Conservation (phyloP, 2,888 invertebrate species). For the Helleia helle region DNA sequence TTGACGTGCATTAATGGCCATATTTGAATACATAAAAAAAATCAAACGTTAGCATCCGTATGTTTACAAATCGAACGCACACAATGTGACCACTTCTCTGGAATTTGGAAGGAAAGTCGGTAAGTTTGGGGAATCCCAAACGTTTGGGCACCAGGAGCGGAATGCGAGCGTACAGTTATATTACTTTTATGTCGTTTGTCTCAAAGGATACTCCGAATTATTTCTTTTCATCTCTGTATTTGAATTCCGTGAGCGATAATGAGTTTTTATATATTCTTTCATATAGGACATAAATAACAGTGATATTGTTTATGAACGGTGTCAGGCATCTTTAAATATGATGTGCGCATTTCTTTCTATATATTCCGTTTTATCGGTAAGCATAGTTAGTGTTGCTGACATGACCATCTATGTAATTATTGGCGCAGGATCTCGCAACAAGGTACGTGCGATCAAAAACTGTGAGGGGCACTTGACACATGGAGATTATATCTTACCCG, state of each 20-base stretch:
- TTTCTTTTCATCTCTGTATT: constrained; percentile 3
- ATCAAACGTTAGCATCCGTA: constrained; percentile 8
- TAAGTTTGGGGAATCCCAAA: constrained; percentile 38
- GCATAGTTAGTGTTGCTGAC: too few species aligned
- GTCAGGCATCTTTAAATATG: too few species aligned
- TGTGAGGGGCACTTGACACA: too few species aligned
- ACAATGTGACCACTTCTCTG: constrained; percentile 32
- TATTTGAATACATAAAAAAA: not conserved
- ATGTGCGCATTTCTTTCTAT: too few species aligned
- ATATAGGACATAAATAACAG: not conserved
- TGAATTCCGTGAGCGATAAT: not conserved
- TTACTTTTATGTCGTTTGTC: constrained; percentile 47
- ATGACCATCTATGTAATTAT: too few species aligned
- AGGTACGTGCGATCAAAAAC: too few species aligned
- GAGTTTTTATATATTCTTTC: not conserved
- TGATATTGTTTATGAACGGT: too few species aligned
- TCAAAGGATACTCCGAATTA: constrained; percentile 20
- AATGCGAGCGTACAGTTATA: constrained; percentile 45
- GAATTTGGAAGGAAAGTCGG: constrained; percentile 51
- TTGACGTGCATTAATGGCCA: too few species aligned
- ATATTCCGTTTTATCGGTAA: too few species aligned
- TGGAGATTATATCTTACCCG: too few species aligned
- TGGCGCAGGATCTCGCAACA: too few species aligned
- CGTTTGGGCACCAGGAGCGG: constrained; percentile 38
- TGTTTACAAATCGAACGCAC: constrained; percentile 14